Evolutionary conservation across 2,888 invertebrate genomes (phyloP), one percentile per base, ranked within the genome.

Genomic region (Leptopilina myrica): DNA sequence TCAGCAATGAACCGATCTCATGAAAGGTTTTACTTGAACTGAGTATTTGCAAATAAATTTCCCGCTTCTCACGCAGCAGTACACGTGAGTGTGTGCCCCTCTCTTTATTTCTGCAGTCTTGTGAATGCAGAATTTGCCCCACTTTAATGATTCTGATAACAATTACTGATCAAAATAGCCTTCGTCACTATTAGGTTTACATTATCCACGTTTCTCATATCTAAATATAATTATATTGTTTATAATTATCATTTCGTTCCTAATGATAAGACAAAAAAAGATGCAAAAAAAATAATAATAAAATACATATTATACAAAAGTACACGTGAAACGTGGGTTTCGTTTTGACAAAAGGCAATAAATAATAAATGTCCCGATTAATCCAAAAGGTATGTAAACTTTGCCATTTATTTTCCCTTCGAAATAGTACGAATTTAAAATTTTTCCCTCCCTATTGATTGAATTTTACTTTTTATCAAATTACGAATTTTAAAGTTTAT

Each of bases 361-460:
- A 20, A 20, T 15, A n/a, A 7, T 59, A 8, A 43, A 43, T 8
- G 43, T 59, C n/a, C 59, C 59, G n/a, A 59, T 59, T 59, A 0
- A 2, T 59, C 8, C 14, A 59, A 76, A 62, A n/a, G 46, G 12
- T 53, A 66, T 49, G 64, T 49, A 79, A 76, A 77, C 67, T 43
- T 43, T 49, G 11, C 33, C 11, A 11, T 49, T 49, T 49, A 49
- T 9, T 49, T 49, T 11, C 33, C 33, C 33, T 33, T 33, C 2
- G 33, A 43, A 8, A 8, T 43, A 7, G 7, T 43, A 43, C 8
- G 8, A 43, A 43, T 6, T 43, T 43, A 5, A 8, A 8, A 43
- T 7, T 43, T 43, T 43, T 8, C 6, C 43, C 7, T 43, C 7
- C 0, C 7, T 8, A 43, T 43, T 8, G 8, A 43, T 43, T 0